These are phyloP conservation scores for Pangasius macronema DNA, from an alignment of 2,797 vertebrate species.

Conservation along the genomic window DNA sequence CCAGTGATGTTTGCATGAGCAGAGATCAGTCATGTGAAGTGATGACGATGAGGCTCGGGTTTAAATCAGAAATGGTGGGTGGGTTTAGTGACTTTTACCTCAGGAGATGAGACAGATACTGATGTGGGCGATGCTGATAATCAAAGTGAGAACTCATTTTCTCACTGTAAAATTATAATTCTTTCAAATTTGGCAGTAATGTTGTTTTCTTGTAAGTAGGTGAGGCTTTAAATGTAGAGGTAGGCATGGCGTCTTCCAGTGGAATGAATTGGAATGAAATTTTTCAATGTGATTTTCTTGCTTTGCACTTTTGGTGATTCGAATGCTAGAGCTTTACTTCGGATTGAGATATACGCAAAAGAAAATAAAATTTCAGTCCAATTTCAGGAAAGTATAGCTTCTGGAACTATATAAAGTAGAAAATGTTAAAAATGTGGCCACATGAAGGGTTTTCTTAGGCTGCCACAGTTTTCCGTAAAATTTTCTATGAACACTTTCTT, in stretches of 20 bases:
- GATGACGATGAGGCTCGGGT: background rate
- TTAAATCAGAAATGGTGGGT: background rate
- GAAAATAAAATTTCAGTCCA: background rate
- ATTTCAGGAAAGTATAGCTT: background rate
- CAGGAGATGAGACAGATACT: background rate
- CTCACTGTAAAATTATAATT: background rate
- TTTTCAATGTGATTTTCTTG: background rate
- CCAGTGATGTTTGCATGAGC: background rate
- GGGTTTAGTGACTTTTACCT: background rate
- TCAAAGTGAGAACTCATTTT: background rate
- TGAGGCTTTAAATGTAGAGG: background rate
- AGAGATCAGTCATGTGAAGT: background rate
- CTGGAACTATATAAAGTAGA: background rate
- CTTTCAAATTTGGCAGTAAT: background rate
- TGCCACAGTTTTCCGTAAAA: background rate
- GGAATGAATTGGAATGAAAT: background rate
- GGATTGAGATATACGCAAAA: background rate
- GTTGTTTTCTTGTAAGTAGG: background rate
- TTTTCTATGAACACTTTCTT: background rate
- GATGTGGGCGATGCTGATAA: background rate
- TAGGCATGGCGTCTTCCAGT: background rate
- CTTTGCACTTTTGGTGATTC: background rate
- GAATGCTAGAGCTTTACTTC: background rate
- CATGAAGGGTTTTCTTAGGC: background rate
- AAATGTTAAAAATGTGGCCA: background rate